Evolutionary conservation across 2,797 vertebrate genomes (phyloP).

Genomic region (Chloroceryle inda): DNA sequence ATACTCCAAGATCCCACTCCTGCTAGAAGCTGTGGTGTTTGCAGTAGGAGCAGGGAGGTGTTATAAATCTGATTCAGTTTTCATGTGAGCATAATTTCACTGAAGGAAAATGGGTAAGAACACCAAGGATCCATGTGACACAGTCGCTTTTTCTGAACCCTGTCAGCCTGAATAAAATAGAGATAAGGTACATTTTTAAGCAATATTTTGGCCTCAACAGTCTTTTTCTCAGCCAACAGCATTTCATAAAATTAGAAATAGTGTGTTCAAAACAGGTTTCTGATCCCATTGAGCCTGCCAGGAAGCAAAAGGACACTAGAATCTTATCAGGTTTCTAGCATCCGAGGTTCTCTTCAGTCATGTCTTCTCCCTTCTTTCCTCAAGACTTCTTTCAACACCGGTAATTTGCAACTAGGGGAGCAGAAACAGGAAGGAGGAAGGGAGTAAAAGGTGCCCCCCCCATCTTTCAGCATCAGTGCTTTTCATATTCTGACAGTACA

Average conservation of each 20-base stretch:
- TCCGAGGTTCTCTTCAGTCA: background rate
- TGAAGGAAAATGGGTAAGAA: background rate
- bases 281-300: background rate
- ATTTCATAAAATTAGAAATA: background rate
- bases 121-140: background rate
- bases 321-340: slow-evolving; percentile 3
- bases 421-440: background rate
- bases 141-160: background rate
- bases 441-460: background rate
- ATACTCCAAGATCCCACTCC: background rate
- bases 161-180: background rate
- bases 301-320: background rate
- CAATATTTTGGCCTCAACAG: background rate
- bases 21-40: background rate
- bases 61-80: background rate
- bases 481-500: background rate
- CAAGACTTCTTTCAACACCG: background rate
- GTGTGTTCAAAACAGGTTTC: background rate
- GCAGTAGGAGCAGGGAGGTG: background rate
- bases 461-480: background rate
- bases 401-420: background rate
- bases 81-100: background rate
- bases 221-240: background rate
- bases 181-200: background rate
- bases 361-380: slow-evolving; percentile 1